phyloP scores from a whole-genome alignment of 1,140 invertebrate species.

The Platorchestia sp. region DNA sequence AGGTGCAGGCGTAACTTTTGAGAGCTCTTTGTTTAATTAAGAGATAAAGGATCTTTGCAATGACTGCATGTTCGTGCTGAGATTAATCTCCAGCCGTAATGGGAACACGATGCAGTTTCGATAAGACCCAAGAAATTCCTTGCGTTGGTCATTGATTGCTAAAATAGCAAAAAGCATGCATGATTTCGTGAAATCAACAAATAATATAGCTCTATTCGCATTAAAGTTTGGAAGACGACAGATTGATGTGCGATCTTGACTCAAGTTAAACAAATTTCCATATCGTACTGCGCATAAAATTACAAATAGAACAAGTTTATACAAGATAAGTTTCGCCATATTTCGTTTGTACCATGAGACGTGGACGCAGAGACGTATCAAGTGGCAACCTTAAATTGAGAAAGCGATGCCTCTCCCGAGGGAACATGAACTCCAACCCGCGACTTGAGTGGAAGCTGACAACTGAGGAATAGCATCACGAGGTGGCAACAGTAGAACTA shows the following conservation, averaged over 20 bases:
- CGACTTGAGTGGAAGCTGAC: neutral
- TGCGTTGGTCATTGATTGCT: neutral
- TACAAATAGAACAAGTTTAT: too few species aligned
- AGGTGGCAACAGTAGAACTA: neutral
- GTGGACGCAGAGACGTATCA: neutral
- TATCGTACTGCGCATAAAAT: too few species aligned
- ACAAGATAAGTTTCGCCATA: neutral
- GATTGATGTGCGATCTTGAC: too few species aligned
- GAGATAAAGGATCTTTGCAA: neutral
- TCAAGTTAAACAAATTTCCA: too few species aligned
- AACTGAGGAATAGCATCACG: neutral
- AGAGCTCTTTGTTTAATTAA: neutral
- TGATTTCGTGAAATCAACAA: neutral
- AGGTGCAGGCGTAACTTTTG: neutral
- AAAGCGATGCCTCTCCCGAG: neutral
- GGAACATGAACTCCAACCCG: neutral
- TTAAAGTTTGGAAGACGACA: too few species aligned
- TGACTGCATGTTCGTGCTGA: neutral
- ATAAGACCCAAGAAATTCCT: neutral
- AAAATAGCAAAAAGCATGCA: neutral
- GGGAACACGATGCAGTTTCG: neutral
- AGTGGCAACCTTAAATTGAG: neutral
- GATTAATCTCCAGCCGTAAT: neutral
- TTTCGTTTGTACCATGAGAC: neutral
- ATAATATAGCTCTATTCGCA: too few species aligned